These are phyloP conservation scores for Chouioia cunea DNA, from an alignment of 2,888 invertebrate species.

Conservation along the genomic window DNA sequence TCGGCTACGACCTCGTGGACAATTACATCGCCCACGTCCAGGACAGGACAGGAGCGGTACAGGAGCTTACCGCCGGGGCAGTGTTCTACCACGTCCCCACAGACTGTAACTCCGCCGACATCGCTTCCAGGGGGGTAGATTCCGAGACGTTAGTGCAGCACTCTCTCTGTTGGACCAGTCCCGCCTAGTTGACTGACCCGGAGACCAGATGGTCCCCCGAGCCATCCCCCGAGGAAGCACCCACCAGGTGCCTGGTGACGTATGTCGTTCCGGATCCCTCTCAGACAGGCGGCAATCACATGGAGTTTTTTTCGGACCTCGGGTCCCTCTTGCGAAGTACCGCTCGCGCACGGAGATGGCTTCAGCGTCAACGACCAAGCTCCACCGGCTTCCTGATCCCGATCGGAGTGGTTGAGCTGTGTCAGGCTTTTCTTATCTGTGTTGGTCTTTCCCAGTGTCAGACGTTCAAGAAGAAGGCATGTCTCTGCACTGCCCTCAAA, in stretches of 20 bases:
- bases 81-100: constrained; percentile 10
- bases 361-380: background rate
- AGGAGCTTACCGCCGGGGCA: background rate
- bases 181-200: background rate
- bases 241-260: no score
- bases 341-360: constrained; percentile 1
- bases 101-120: constrained; percentile 15
- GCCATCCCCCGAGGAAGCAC: background rate
- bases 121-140: constrained; percentile 8
- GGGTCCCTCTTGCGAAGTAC: background rate
- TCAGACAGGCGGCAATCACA: background rate
- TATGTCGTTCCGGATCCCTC: background rate
- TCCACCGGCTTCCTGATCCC: background rate
- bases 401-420: background rate
- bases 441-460: background rate
- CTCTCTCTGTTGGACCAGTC: background rate
- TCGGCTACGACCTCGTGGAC: constrained; percentile 13
- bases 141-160: background rate
- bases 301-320: constrained; percentile 10
- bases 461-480: background rate
- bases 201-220: background rate
- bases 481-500: background rate
- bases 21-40: constrained; percentile 20
- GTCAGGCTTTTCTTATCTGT: no score
- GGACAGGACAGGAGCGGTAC: no score